Base-by-base conservation (phyloP, 1,140 invertebrate genomes). In the Leptinotarsa undecemlineata region DNA sequence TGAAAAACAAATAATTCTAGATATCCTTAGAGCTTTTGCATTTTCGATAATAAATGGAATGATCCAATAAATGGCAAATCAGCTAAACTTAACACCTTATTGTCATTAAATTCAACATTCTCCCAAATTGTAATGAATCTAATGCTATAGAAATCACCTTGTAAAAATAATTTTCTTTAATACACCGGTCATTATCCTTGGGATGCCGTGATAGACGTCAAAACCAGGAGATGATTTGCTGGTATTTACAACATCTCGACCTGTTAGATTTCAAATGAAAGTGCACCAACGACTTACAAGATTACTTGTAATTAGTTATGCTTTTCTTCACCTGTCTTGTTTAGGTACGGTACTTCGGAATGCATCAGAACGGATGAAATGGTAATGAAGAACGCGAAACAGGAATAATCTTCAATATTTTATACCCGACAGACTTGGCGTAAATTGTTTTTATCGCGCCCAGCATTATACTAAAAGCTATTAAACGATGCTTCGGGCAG, bases 301-400 rank as follows among this genome's bases (percentile, higher is more conserved):
- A 57, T 57, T 57, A 15, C n/a, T 19, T 19, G 6, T 57, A 57
- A 57, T 57, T 57, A 57, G 51, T 57, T 57, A 57, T 57, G 51
- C 51, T 57, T 57, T 57, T 57, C 51, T 57, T 57, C 51, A 57
- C 51, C 51, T 57, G 51, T 57, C 51, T 57, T 19, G 51, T 57
- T 57, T 57, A 19, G 51, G 51, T 57, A 17, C 51, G 51, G 51
- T 57, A 57, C 51, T 57, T 57, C 51, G 51, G 51, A n/a, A 57
- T 57, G 51, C 17, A 5, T 57, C 51, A 19, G 51, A 57, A 57
- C 15, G 51, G n/a, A 57, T 57, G n/a, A 57, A 57, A 57, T 57
- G 15, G 51, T 57, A 17, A 17, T 57, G 15, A 19, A 15, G 17
- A 57, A 17, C 51, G 51, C 4, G 51, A 17, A 57, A 15, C 17